Percentiles rank a stretch among this genome's conserved stretches.
Evolutionary conservation across 2,113 vertebrate species (phyloP).

Genomic region (Odobenus rosmarus): DNA sequence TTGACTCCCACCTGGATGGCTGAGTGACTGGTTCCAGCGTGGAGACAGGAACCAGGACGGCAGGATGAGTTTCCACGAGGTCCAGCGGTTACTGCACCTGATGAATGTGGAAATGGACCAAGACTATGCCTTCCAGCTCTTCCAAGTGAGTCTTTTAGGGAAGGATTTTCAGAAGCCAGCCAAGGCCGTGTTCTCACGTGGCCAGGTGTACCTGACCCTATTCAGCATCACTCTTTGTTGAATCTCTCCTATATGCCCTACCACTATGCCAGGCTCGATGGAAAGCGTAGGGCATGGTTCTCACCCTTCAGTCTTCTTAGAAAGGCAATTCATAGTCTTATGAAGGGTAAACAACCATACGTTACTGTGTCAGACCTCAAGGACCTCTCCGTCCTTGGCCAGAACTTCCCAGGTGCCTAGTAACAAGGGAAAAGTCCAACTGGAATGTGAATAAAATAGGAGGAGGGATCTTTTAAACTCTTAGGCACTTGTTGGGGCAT

Average conservation of each 20-base stretch:
- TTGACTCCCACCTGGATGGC: conserved; percentile 89
- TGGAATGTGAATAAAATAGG: conserved; percentile 22
- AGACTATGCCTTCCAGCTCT: conserved; percentile 91
- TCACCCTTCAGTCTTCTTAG: conserved; percentile 10
- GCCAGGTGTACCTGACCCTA: neutral
- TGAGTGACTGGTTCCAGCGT: conserved; percentile 95
- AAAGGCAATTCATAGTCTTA: conserved; percentile 19
- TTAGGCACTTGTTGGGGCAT: neutral
- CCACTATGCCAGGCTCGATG: neutral
- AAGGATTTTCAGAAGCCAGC: neutral
- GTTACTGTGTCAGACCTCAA: neutral
- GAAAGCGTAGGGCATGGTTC: neutral
- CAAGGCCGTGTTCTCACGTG: neutral
- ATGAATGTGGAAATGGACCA: conserved; percentile 97
- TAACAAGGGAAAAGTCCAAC: neutral
- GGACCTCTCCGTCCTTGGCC: neutral
- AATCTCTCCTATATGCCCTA: neutral
- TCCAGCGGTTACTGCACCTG: conserved; percentile 92
- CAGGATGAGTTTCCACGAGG: conserved; percentile 94
- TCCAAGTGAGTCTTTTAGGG: conserved; percentile 86
- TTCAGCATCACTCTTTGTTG: neutral
- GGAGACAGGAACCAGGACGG: conserved; percentile 97
- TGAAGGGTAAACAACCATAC: neutral
- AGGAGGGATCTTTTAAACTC: neutral
- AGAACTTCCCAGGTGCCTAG: neutral